A percentile compares a stretch with the other conserved stretches of the same genome.
phyloP scores from a whole-genome alignment of 1,140 invertebrate genomes.

The Hylyphantes graminicola region DNA sequence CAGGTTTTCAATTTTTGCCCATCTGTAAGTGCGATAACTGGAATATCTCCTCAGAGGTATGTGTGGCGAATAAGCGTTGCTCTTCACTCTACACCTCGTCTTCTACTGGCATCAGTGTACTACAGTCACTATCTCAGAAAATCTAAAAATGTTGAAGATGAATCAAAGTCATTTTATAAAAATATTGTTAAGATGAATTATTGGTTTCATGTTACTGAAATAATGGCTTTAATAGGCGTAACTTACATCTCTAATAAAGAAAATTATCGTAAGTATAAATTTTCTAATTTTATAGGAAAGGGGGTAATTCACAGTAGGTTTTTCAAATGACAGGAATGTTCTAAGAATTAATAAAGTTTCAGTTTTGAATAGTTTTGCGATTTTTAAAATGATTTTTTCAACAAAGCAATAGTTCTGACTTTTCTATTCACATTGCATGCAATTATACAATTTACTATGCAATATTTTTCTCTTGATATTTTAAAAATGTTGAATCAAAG shows the following conservation, averaged over 20 bases:
- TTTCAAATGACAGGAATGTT: no score
- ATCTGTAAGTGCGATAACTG: constrained; percentile 91
- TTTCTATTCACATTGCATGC: no score
- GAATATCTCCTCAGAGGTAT: constrained; percentile 89
- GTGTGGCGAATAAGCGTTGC: constrained; percentile 92
- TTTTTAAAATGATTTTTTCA: no score
- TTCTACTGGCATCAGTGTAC: constrained; percentile 85
- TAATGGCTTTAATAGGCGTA: constrained; percentile 84
- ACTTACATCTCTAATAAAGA: constrained; percentile 93
- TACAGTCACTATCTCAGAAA: constrained; percentile 82
- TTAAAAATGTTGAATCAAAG: no score
- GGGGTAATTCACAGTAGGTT: no score
- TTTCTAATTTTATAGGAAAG: no score
- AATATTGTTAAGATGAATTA: constrained; percentile 79
- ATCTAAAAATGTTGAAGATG: constrained; percentile 63
- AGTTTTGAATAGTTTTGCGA: no score
- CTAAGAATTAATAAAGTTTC: no score
- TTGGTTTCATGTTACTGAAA: constrained; percentile 86
- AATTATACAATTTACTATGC: no score
- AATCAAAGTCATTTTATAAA: constrained; percentile 69
- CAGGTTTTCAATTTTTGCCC: constrained; percentile 92
- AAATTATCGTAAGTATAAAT: constrained; percentile 86
- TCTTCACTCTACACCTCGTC: constrained; percentile 86
- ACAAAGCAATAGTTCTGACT: no score
- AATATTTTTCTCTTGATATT: no score